Evolutionary conservation across 2,888 invertebrate genomes (phyloP), one percentile per base, ranked within the genome.

Genomic region (Phengaris arion): DNA sequence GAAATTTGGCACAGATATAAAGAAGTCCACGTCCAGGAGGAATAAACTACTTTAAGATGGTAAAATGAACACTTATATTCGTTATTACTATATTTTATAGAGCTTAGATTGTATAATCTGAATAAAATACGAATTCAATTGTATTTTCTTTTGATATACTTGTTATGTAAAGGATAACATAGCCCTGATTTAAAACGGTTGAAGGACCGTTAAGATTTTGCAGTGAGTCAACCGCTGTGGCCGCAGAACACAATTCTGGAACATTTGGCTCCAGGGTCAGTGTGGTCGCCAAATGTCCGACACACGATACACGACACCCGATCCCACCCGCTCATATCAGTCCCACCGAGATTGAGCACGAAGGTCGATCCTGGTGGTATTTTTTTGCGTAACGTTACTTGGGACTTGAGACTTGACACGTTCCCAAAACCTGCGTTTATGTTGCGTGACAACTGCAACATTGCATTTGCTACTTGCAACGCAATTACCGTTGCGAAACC

Each of bases 271-370:
- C 80, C 80, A 79, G 80, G 80, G 80, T 81, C 86, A 85, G 89
- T 86, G 87, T 89, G 91, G 88, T 83, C 85, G 85, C 89, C 90
- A 90, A 90, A 91, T 91, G 92, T 89, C 83, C 82, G 92, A 86
- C 92, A 92, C 84, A 82, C 80, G 89, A 90, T 81, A 82, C 82
- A 81, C 81, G 85, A 85, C 86, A 87, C 86, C 82, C 78, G 82
- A 83, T 81, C 82, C 81, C 77, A 64, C 10, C 83, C 22, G 22
- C 22, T 22, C 22, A 22, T 35, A 35, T 2, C 35, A 35, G 35
- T 35, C 35, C 35, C 83, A 86, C 89, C 81, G 89, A 87, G 92
- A 93, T 92, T 92, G 87, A 81, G 85, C 90, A 89, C 84, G 89
- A 91, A 91, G 92, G 89, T 91, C 91, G 87, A 84, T 87, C 81